A percentile compares a stretch with the other conserved stretches of the same genome.
These are phyloP conservation scores for Pachycephus smyrnensis DNA, from an alignment of 2,888 invertebrate species.

Conservation along the genomic window DNA sequence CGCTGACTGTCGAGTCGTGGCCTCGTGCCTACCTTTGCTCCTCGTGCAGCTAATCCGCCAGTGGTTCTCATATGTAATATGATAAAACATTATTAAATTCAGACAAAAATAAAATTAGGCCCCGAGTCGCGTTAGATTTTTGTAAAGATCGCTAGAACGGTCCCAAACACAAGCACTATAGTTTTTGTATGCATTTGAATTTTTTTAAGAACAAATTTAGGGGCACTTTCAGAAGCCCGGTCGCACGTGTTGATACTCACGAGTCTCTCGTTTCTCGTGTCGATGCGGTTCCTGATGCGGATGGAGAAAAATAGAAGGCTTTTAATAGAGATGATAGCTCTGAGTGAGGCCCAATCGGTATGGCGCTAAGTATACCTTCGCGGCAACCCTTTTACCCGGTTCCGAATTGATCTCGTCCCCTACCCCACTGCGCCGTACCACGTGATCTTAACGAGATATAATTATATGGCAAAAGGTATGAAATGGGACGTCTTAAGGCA, in stretches of 20 bases:
- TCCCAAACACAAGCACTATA: neutral
- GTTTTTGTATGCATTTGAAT: neutral
- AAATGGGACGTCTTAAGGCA: constrained; percentile 51
- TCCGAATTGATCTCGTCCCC: neutral
- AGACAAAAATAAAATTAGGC: neutral
- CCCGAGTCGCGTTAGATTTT: neutral
- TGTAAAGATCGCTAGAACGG: neutral
- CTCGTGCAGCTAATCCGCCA: constrained; percentile 17
- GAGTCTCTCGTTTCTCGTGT: neutral
- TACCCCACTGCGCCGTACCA: constrained; percentile 30
- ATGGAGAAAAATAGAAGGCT: neutral
- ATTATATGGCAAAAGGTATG: constrained; percentile 58
- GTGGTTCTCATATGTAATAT: constrained; percentile 16
- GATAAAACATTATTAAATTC: neutral
- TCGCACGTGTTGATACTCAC: neutral
- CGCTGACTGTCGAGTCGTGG: constrained; percentile 14
- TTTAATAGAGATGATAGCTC: neutral
- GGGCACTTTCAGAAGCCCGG: neutral
- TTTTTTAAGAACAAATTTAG: neutral
- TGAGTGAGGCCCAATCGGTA: neutral
- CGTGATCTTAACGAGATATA: constrained; percentile 59
- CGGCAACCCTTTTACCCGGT: neutral
- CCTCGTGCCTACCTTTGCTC: constrained; percentile 10
- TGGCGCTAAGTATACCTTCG: neutral
- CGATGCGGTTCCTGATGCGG: neutral